Evolutionary conservation across 2,888 invertebrate species (phyloP).

Genomic region (Lissonota sp.): DNA sequence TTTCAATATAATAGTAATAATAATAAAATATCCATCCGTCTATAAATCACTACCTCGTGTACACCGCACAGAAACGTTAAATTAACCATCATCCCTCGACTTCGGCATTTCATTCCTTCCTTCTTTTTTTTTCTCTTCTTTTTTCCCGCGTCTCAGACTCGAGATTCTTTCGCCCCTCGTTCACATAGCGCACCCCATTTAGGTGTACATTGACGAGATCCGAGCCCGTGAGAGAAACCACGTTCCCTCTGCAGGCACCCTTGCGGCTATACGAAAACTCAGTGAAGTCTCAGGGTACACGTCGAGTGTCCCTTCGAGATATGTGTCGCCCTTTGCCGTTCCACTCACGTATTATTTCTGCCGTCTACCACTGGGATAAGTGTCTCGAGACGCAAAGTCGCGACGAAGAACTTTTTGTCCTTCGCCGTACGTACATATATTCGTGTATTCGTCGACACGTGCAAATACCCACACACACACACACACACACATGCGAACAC

Average conservation of each 20-base stretch:
- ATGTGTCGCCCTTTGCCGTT: conserved; percentile 2
- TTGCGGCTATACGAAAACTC: conserved; percentile 30
- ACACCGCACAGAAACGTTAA: background rate
- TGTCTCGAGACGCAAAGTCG: conserved; percentile 47
- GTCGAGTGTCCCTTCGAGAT: conserved; percentile 14
- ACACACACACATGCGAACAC: background rate
- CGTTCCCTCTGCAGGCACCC: conserved; percentile 16
- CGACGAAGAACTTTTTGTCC: conserved; percentile 49
- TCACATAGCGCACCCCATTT: conserved; percentile 1
- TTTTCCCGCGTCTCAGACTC: conserved; percentile 32
- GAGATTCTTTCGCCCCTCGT: conserved; percentile 33
- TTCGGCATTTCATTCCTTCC: conserved; percentile 20
- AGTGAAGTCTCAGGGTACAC: conserved; percentile 26
- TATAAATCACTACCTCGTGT: conserved; percentile 6
- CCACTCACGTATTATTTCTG: conserved; percentile 34
- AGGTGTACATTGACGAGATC: conserved; percentile 1
- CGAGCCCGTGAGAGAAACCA: conserved; percentile 31
- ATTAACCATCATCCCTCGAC: conserved; percentile 19
- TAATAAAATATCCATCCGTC: background rate
- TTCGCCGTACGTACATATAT: background rate
- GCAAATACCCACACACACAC: background rate
- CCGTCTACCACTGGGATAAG: conserved; percentile 24
- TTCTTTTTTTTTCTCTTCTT: background rate
- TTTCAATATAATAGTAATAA: too few species aligned
- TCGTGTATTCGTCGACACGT: too few species aligned